A percentile compares a stretch with the other conserved stretches of the same genome.
phyloP scores from a whole-genome alignment of 2,113 vertebrate species.

The Seriola dumerili region DNA sequence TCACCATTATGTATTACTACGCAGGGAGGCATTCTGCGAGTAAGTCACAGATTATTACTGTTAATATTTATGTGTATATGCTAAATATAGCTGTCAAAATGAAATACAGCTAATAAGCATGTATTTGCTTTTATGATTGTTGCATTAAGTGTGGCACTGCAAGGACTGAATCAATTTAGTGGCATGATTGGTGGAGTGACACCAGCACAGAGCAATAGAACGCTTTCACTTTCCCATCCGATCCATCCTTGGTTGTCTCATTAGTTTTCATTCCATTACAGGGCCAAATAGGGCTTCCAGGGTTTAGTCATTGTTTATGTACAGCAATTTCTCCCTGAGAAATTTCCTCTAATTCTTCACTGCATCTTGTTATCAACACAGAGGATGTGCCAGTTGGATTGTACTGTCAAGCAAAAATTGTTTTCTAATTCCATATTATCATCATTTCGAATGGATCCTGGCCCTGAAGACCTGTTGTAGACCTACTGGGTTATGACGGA shows the following conservation, averaged over 20 bases:
- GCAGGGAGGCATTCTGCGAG: neutral
- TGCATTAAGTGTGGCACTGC: slow-evolving; percentile 45
- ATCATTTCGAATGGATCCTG: slow-evolving; percentile 63
- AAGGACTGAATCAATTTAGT: slow-evolving; percentile 52
- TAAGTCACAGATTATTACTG: slow-evolving; percentile 25
- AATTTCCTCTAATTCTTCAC: slow-evolving; percentile 21
- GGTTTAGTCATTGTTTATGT: slow-evolving; percentile 69
- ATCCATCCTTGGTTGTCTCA: slow-evolving; percentile 69
- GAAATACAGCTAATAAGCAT: slow-evolving; percentile 24
- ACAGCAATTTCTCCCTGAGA: slow-evolving; percentile 59
- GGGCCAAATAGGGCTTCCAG: slow-evolving; percentile 64
- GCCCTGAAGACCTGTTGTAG: slow-evolving; percentile 47
- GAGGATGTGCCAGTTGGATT: slow-evolving; percentile 56
- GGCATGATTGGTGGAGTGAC: slow-evolving; percentile 64
- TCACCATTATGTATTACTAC: neutral
- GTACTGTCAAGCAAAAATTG: slow-evolving; percentile 52
- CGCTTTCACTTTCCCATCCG: slow-evolving; percentile 38
- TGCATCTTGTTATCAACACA: slow-evolving; percentile 56
- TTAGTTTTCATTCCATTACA: slow-evolving; percentile 72
- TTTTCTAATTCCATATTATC: slow-evolving; percentile 75
- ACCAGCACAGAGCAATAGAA: slow-evolving; percentile 50
- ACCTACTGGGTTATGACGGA: slow-evolving; percentile 59
- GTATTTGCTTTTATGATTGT: slow-evolving; percentile 29
- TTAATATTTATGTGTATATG: slow-evolving; percentile 38
- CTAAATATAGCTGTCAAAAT: slow-evolving; percentile 41